Conservation (phyloP, 2,888 invertebrate species). For the Rhynchonema sp. region DNA sequence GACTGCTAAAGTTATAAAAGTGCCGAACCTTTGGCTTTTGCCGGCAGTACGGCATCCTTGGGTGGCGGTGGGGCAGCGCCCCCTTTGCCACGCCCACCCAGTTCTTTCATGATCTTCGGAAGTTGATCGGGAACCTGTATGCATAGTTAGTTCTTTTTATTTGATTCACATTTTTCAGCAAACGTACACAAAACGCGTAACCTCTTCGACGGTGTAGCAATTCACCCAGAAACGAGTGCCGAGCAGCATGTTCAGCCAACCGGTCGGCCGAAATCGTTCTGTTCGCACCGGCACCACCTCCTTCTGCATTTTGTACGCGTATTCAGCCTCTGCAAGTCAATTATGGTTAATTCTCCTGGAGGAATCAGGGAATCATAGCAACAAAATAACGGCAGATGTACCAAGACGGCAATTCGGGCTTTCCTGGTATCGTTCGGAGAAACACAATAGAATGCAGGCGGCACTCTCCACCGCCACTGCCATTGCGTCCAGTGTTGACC, state of each 20-base stretch:
- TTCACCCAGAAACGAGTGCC: neutral
- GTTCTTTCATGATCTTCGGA: neutral
- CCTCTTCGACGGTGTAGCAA: neutral
- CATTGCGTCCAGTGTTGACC: neutral
- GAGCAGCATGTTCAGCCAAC: neutral
- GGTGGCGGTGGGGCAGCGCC: neutral
- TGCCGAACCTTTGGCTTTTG: too few relatives aligned
- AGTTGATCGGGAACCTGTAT: neutral
- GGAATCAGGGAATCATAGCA: neutral
- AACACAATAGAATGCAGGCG: neutral
- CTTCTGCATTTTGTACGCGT: neutral
- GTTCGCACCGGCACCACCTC: neutral
- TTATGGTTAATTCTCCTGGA: neutral
- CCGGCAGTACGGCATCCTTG: too few relatives aligned
- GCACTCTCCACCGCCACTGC: neutral
- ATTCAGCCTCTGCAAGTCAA: neutral
- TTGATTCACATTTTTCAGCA: too few relatives aligned
- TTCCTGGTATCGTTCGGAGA: neutral
- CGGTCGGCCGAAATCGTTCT: neutral
- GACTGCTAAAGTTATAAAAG: too few relatives aligned
- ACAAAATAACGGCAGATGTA: neutral
- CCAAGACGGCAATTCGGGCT: neutral
- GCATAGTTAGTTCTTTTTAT: too few relatives aligned
- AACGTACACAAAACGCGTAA: too few relatives aligned
- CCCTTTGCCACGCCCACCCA: neutral